Evolutionary conservation across 53 echinoderm and acorn worm genomes (phyloP).

Genomic region (Holothuria leucospilota): DNA sequence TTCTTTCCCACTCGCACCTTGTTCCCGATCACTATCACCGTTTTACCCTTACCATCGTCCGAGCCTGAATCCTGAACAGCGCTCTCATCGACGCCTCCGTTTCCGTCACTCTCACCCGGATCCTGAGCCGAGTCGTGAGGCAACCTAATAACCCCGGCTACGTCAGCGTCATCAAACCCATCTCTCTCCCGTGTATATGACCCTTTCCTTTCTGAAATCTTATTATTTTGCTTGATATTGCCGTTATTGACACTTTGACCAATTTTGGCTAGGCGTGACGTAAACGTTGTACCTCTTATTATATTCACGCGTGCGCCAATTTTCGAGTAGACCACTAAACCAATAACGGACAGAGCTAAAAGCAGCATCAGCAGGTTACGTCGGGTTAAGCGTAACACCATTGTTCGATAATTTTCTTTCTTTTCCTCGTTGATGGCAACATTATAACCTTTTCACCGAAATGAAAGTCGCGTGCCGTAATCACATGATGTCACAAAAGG

Average conservation of each 20-base stretch:
- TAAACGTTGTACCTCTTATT: not conserved
- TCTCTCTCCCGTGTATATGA: too few relatives aligned
- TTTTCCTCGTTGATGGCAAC: too few relatives aligned
- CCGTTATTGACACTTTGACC: not conserved
- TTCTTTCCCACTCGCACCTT: conserved; percentile 3
- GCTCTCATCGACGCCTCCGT: not conserved
- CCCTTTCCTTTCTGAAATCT: not conserved
- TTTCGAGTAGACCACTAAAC: conserved; percentile 4
- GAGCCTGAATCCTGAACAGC: not conserved
- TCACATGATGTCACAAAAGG: too few relatives aligned
- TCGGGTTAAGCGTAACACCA: conserved; percentile 26
- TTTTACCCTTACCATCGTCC: not conserved
- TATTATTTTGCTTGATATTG: not conserved
- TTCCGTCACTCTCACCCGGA: not conserved
- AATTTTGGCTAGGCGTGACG: not conserved
- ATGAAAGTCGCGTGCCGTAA: too few relatives aligned
- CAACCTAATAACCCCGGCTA: not conserved
- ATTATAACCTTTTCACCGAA: too few relatives aligned
- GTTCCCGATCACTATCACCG: conserved; percentile 8
- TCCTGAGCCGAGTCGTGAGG: conserved; percentile 18
- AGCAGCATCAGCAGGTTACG: conserved; percentile 24
- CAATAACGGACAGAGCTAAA: not conserved
- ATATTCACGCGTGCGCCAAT: conserved; percentile 9
- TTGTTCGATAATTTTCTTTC: not conserved
- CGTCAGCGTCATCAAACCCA: not conserved